phyloP scores from a whole-genome alignment of 1,140 invertebrate genomes.

The Drosophila obscura region DNA sequence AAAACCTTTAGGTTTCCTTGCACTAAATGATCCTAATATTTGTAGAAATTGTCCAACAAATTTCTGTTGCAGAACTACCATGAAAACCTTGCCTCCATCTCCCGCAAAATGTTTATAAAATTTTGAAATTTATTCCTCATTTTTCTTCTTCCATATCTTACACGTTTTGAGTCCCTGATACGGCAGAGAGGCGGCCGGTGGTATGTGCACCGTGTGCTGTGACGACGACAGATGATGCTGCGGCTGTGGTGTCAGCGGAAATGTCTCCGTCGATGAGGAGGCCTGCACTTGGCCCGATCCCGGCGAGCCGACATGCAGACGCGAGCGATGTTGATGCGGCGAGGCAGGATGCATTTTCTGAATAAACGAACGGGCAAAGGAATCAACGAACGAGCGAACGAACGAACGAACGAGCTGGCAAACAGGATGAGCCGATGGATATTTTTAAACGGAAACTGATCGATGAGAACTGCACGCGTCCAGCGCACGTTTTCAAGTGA shows the following conservation, averaged over 20 bases:
- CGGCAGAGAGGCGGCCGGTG: slow-evolving; percentile 45
- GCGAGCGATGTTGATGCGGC: slow-evolving; percentile 73
- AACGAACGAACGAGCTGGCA: no score
- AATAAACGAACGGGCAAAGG: no score
- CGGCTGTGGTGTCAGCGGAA: slow-evolving; percentile 54
- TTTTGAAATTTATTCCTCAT: neutral
- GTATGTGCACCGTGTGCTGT: slow-evolving; percentile 63
- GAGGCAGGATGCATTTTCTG: slow-evolving; percentile 72
- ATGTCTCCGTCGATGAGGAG: slow-evolving; percentile 45
- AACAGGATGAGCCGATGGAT: neutral
- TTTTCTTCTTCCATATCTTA: slow-evolving; percentile 32
- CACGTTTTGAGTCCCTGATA: slow-evolving; percentile 81
- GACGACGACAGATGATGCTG: slow-evolving; percentile 35
- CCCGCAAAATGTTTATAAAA: no score
- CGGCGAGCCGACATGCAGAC: slow-evolving; percentile 48
- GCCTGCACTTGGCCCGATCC: slow-evolving; percentile 45
- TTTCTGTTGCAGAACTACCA: no score
- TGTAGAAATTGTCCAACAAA: no score
- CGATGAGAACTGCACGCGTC: slow-evolving; percentile 68
- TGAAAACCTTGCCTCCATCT: no score
- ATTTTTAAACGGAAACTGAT: slow-evolving; percentile 19
- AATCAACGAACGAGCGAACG: no score
- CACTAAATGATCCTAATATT: no score
- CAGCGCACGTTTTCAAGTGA: slow-evolving; percentile 72
- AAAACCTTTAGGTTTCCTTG: no score